These are phyloP conservation scores for Gobio gobio DNA, from an alignment of 2,113 vertebrate species.

Conservation along the genomic window DNA sequence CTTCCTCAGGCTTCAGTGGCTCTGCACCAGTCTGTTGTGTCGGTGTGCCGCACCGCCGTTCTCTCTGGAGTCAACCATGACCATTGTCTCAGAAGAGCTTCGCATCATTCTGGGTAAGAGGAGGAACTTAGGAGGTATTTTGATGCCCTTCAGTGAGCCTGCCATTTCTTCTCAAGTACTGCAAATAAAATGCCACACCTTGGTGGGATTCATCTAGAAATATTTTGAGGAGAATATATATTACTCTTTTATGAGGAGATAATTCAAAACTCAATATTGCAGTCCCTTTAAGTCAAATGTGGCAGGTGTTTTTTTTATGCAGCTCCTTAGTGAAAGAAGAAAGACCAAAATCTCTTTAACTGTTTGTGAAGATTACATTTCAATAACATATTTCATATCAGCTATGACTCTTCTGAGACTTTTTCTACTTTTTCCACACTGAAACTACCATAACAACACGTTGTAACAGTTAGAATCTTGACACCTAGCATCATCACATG, in stretches of 20 bases:
- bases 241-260: background rate
- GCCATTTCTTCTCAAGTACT: slow-evolving; percentile 35
- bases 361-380: too few relatives aligned
- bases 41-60: background rate
- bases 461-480: too few relatives aligned
- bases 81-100: slow-evolving; percentile 45
- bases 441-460: too few relatives aligned
- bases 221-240: background rate
- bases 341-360: too few relatives aligned
- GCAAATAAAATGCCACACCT: slow-evolving; percentile 47
- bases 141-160: slow-evolving; percentile 50
- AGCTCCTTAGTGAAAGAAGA: too few relatives aligned
- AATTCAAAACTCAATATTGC: background rate
- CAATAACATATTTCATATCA: too few relatives aligned
- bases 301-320: too few relatives aligned
- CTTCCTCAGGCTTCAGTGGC: slow-evolving; percentile 30
- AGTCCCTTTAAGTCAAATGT: background rate
- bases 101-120: slow-evolving; percentile 20
- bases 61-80: slow-evolving; percentile 37
- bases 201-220: slow-evolving; percentile 31
- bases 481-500: too few relatives aligned
- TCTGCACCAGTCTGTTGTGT: slow-evolving; percentile 16
- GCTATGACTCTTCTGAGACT: too few relatives aligned
- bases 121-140: slow-evolving; percentile 31
- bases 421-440: too few relatives aligned